phyloP scores from a whole-genome alignment of 2,888 invertebrate species.

The Enchytraeus crypticus region DNA sequence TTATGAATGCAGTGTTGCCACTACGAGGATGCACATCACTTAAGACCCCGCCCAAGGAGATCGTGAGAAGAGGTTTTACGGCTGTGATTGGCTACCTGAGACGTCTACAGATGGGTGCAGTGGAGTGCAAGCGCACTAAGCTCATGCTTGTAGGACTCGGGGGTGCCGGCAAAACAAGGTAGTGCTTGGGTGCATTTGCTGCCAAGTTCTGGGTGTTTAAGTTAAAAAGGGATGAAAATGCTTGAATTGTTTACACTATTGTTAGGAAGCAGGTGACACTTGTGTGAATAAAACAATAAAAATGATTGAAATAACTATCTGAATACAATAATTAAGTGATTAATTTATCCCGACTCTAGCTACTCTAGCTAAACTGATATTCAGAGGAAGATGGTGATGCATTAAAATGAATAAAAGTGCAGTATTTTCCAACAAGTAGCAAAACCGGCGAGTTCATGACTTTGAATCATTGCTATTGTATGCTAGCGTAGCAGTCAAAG shows the following conservation, averaged over 20 bases:
- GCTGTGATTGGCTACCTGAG: constrained; percentile 42
- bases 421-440: too few species aligned
- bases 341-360: too few species aligned
- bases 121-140: constrained; percentile 45
- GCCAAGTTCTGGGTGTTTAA: neutral
- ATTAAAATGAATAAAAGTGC: too few species aligned
- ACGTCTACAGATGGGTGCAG: constrained; percentile 39
- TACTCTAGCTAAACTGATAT: too few species aligned
- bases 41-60: constrained; percentile 47
- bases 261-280: too few species aligned
- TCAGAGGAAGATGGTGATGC: too few species aligned
- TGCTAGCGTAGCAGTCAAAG: too few species aligned
- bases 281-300: neutral
- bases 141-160: constrained; percentile 49
- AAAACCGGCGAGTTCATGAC: too few species aligned
- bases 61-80: constrained; percentile 38
- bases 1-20: constrained; percentile 29
- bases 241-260: neutral
- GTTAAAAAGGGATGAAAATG: neutral
- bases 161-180: constrained; percentile 49
- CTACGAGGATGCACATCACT: constrained; percentile 36
- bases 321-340: too few species aligned
- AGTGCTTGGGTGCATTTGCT: too few species aligned
- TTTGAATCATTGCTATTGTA: too few species aligned
- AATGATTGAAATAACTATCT: too few species aligned